These are phyloP conservation scores for Pantherophis alleghaniensis DNA, from an alignment of 2,797 vertebrate species.

Conservation along the genomic window DNA sequence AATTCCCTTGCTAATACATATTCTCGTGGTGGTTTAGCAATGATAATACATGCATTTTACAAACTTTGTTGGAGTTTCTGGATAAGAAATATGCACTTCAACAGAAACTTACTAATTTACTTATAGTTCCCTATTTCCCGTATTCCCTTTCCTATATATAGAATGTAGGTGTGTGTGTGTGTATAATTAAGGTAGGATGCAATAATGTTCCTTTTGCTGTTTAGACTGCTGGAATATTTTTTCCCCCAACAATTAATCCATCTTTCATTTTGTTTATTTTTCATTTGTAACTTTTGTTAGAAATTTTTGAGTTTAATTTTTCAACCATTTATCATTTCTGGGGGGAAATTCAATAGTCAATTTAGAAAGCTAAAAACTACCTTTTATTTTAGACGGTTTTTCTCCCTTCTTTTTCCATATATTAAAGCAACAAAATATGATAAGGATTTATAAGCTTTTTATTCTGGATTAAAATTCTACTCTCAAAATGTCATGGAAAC, in stretches of 20 bases:
- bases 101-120: constrained; percentile 45
- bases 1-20: neutral
- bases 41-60: constrained; percentile 20
- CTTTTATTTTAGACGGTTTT: neutral
- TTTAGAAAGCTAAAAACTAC: neutral
- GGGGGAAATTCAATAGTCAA: neutral
- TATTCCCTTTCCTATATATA: constrained; percentile 6
- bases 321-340: constrained; percentile 35
- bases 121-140: constrained; percentile 16
- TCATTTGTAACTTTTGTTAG: constrained; percentile 42
- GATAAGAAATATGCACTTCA: constrained; percentile 28
- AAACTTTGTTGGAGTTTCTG: constrained; percentile 32
- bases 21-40: constrained; percentile 23
- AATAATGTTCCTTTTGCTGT: constrained; percentile 28
- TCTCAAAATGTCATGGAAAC: constrained; percentile 53
- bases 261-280: constrained; percentile 39
- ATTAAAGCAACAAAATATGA: constrained; percentile 19
- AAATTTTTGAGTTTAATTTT: constrained; percentile 42
- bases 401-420: neutral
- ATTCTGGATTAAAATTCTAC: constrained; percentile 49
- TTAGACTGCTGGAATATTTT: constrained; percentile 22
- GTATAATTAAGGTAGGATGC: neutral
- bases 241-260: constrained; percentile 19
- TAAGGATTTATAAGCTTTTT: constrained; percentile 42
- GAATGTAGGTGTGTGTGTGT: neutral